Conservation (phyloP, 2,888 invertebrate genomes). For the Mesodorylaimus sp. region DNA sequence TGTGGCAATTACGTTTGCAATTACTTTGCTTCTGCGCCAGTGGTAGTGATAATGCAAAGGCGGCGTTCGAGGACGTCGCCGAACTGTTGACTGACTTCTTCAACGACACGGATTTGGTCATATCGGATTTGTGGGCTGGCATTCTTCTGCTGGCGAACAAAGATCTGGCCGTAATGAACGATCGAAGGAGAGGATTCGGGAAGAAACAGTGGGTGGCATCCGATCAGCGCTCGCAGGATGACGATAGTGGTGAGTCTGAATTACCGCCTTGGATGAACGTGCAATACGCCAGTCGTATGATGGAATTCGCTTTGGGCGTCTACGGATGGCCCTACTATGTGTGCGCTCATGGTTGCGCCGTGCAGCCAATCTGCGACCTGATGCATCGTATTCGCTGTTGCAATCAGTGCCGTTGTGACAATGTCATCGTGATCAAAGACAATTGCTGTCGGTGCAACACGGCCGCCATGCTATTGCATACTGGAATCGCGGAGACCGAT, state of each 20-base stretch:
- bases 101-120: conserved; percentile 60
- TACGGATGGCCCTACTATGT: conserved; percentile 75
- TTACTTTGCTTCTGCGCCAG: conserved; percentile 7
- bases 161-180: conserved; percentile 11
- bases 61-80: conserved; percentile 35
- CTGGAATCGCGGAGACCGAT: conserved; percentile 53
- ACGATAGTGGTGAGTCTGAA: background rate
- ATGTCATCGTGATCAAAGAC: conserved; percentile 36
- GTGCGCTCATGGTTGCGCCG: conserved; percentile 48
- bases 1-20: conserved; percentile 15
- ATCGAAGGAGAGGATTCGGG: background rate
- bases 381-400: conserved; percentile 40
- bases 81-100: conserved; percentile 57
- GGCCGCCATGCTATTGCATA: conserved; percentile 60
- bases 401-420: background rate
- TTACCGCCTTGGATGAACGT: conserved; percentile 52
- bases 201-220: background rate
- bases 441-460: conserved; percentile 74
- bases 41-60: conserved; percentile 17
- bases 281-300: conserved; percentile 53
- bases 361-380: conserved; percentile 47
- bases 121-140: conserved; percentile 70
- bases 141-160: conserved; percentile 48
- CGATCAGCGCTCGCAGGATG: background rate
- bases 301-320: conserved; percentile 58